Evolutionary conservation across 2,888 invertebrate genomes (phyloP).

Genomic region (Theodoxus fluviatilis): DNA sequence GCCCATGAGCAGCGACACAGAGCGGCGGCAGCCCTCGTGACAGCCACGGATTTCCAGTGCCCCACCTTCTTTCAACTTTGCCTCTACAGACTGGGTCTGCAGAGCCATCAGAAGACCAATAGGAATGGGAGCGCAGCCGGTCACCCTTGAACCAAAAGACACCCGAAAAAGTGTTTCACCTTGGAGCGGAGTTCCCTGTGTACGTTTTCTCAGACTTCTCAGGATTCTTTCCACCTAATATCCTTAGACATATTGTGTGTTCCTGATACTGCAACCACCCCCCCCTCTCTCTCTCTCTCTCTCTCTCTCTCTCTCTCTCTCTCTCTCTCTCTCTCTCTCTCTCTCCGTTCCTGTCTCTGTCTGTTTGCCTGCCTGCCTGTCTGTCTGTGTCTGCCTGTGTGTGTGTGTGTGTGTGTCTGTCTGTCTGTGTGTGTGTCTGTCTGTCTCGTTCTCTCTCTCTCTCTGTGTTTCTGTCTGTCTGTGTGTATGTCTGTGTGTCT

Average conservation of each 20-base stretch:
- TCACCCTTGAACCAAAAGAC: too few relatives aligned
- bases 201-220: too few relatives aligned
- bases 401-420: neutral
- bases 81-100: too few relatives aligned
- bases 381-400: neutral
- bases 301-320: conserved; percentile 2
- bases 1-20: too few relatives aligned
- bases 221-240: too few relatives aligned
- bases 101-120: too few relatives aligned
- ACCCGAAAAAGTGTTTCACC: too few relatives aligned
- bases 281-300: neutral
- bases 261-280: neutral
- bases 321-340: conserved; percentile 2
- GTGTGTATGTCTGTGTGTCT: neutral
- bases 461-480: neutral
- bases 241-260: neutral
- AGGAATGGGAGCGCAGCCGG: too few relatives aligned
- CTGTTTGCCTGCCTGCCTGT: neutral
- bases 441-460: neutral
- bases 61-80: too few relatives aligned
- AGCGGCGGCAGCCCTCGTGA: too few relatives aligned
- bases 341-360: neutral
- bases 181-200: too few relatives aligned
- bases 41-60: too few relatives aligned
- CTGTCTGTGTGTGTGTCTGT: neutral